These are phyloP conservation scores for Ethmia dodecea DNA, from an alignment of 2,888 invertebrate genomes.

Conservation along the genomic window DNA sequence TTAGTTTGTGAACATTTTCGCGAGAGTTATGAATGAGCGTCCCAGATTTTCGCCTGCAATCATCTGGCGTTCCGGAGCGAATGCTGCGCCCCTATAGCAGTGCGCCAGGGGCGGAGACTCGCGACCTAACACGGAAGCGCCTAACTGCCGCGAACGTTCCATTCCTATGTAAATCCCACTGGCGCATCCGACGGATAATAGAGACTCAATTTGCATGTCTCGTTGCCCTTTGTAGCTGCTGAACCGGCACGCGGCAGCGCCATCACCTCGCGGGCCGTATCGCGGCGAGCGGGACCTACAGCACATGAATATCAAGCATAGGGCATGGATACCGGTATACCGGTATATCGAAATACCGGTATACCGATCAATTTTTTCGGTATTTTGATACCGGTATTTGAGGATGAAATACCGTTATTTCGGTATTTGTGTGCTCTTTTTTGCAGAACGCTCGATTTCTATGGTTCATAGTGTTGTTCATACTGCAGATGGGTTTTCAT, in stretches of 20 bases:
- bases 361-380: too few species aligned
- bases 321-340: too few species aligned
- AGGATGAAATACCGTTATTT: too few species aligned
- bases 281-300: conserved; percentile 31
- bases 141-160: conserved; percentile 54
- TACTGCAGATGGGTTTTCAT: too few species aligned
- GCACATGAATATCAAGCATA: conserved; percentile 48
- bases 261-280: conserved; percentile 33
- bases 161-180: conserved; percentile 70
- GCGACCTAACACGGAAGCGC: conserved; percentile 41
- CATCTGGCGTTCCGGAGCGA: conserved; percentile 36
- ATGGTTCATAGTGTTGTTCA: too few species aligned
- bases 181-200: conserved; percentile 61
- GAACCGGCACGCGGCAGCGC: conserved; percentile 31
- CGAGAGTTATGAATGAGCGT: conserved; percentile 59
- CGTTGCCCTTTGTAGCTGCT: conserved; percentile 52
- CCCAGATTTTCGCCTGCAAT: conserved; percentile 58
- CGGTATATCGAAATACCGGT: too few species aligned
- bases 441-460: too few species aligned
- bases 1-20: conserved; percentile 48
- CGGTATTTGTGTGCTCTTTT: too few species aligned
- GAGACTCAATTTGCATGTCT: conserved; percentile 64
- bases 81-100: conserved; percentile 4
- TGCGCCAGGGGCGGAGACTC: conserved; percentile 21
- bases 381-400: too few species aligned